phyloP scores from a whole-genome alignment of 2,113 vertebrate genomes.

The Melierax canorus region DNA sequence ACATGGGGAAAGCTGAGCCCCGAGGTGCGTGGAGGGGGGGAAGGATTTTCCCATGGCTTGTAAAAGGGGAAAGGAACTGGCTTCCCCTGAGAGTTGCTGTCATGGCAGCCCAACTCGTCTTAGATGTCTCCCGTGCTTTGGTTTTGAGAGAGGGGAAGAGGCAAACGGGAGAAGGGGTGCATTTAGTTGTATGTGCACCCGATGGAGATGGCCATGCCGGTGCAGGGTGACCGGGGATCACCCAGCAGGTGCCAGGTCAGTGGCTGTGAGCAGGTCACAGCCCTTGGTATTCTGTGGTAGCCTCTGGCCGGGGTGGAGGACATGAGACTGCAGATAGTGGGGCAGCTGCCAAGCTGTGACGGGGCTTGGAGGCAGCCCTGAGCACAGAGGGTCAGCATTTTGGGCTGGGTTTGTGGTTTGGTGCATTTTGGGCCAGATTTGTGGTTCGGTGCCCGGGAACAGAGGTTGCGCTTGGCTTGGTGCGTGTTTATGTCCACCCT shows the following conservation, averaged over 20 bases:
- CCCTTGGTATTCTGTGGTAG: not conserved
- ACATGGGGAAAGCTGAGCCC: not conserved
- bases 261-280: not conserved
- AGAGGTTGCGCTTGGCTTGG: not conserved
- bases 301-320: not conserved
- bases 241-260: not conserved
- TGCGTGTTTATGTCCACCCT: accelerated
- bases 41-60: no score
- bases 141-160: not conserved
- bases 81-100: not conserved
- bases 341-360: not conserved
- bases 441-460: accelerated
- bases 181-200: not conserved
- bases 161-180: not conserved
- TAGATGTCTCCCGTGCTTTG: not conserved
- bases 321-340: not conserved
- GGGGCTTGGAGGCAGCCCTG: not conserved
- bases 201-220: no score
- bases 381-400: not conserved
- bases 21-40: no score
- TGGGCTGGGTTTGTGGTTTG: not conserved
- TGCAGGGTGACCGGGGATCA: not conserved
- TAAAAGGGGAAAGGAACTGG: not conserved
- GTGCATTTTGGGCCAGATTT: not conserved
- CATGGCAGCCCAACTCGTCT: accelerated